Conservation (phyloP, 1,140 invertebrate species). For the Drosophila elegans region DNA sequence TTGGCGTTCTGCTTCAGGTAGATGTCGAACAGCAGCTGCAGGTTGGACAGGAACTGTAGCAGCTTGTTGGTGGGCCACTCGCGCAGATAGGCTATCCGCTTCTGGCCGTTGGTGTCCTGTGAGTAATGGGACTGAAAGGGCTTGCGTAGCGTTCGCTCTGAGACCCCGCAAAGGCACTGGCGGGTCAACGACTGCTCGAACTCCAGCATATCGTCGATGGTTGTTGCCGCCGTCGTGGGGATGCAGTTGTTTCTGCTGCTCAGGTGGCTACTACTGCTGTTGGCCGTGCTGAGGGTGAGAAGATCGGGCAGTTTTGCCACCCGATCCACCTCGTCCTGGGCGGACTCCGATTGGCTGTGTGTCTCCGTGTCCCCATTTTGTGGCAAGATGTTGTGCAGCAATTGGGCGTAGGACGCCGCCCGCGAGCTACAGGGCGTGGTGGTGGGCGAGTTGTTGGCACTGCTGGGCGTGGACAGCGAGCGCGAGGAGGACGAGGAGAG, state of each 20-base stretch:
- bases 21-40: slow-evolving; percentile 93
- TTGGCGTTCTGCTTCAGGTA: slow-evolving; percentile 93
- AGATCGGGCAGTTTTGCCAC: slow-evolving; percentile 68
- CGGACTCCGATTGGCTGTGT: slow-evolving; percentile 13
- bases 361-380: slow-evolving; percentile 37
- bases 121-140: slow-evolving; percentile 89
- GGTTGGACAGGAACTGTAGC: slow-evolving; percentile 91
- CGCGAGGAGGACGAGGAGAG: slow-evolving; percentile 74
- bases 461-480: slow-evolving; percentile 66
- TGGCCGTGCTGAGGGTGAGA: slow-evolving; percentile 28
- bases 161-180: slow-evolving; percentile 92
- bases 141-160: slow-evolving; percentile 88
- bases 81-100: slow-evolving; percentile 86
- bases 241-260: slow-evolving; percentile 45
- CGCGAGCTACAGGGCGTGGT: slow-evolving; percentile 74
- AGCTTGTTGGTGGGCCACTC: slow-evolving; percentile 90
- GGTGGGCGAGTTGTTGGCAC: slow-evolving; percentile 73
- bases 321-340: slow-evolving; percentile 73
- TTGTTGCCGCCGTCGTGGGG: slow-evolving; percentile 4
- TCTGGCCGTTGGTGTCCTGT: slow-evolving; percentile 85
- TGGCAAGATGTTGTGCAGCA: slow-evolving; percentile 76
- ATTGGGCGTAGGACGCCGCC: slow-evolving; percentile 67
- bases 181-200: slow-evolving; percentile 88
- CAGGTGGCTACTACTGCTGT: slow-evolving; percentile 13
- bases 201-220: slow-evolving; percentile 78